Percentiles rank a stretch among this genome's conserved stretches.
Conservation (phyloP, 2,113 vertebrate genomes). For the Gavialis gangeticus region DNA sequence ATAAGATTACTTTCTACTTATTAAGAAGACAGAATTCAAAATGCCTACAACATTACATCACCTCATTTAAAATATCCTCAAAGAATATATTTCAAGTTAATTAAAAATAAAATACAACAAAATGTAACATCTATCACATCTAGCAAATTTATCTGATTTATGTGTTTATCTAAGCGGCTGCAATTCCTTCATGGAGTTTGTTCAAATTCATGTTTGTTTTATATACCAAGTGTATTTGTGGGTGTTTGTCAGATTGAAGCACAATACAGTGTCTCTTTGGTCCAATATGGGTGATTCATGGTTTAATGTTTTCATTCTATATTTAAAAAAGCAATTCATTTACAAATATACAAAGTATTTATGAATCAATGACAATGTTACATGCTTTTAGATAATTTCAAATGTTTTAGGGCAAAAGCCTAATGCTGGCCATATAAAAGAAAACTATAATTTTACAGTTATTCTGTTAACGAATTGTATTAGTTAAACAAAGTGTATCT, state of each 20-base stretch:
- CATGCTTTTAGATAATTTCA: neutral
- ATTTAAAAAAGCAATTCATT: slow-evolving; percentile 10
- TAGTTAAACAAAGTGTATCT: neutral
- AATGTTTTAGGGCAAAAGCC: neutral
- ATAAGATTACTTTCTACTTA: neutral
- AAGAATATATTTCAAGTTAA: neutral
- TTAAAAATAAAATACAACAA: neutral
- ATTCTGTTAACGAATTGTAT: slow-evolving; percentile 1
- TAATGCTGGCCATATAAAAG: neutral
- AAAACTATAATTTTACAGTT: neutral
- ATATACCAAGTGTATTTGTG: neutral
- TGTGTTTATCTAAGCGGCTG: neutral
- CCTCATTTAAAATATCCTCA: neutral
- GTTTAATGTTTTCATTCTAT: slow-evolving; percentile 25
- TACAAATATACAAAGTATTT: slow-evolving; percentile 45
- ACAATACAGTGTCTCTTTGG: neutral
- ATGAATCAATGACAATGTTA: neutral
- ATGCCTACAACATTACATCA: neutral
- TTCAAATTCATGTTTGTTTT: neutral
- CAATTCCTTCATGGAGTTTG: neutral
- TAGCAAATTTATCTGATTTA: neutral
- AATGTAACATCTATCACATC: neutral
- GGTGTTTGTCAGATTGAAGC: neutral
- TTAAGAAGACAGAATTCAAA: neutral
- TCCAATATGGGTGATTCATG: slow-evolving; percentile 12